Conservation (phyloP, 2,888 invertebrate species). For the Halictus ligatus region DNA sequence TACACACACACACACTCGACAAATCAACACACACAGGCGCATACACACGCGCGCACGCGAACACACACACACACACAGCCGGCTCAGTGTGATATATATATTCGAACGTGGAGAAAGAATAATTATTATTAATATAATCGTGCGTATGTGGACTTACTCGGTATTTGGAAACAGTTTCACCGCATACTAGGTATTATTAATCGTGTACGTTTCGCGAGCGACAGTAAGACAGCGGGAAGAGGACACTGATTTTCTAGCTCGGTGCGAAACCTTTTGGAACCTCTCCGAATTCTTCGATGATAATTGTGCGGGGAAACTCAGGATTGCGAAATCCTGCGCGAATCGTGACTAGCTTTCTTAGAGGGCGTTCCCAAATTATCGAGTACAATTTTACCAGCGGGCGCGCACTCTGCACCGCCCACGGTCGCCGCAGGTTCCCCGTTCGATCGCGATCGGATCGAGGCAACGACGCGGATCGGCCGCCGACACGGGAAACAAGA, state of each 20-base stretch:
- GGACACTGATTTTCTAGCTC: conserved; percentile 52
- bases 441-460: neutral
- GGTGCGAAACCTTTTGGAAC: conserved; percentile 65
- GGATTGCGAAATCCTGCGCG: conserved; percentile 1
- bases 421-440: neutral
- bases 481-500: neutral
- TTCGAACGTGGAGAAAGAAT: conserved; percentile 71
- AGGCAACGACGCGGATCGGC: neutral
- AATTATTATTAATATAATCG: conserved; percentile 57
- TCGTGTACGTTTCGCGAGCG: conserved; percentile 60
- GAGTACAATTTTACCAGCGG: conserved; percentile 4
- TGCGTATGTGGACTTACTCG: conserved; percentile 66
- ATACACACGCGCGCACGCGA: conserved; percentile 35
- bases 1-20: conserved; percentile 55
- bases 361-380: conserved; percentile 9
- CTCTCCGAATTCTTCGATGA: neutral
- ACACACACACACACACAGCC: conserved; percentile 76
- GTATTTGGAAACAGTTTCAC: conserved; percentile 63
- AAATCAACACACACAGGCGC: conserved; percentile 50
- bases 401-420: neutral
- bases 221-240: conserved; percentile 6
- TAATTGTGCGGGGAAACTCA: neutral
- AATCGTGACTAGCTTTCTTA: neutral
- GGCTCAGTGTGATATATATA: conserved; percentile 84
- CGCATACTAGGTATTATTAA: conserved; percentile 69